Evolutionary conservation across 2,888 invertebrate species (phyloP), one percentile per base, ranked within the genome.

Genomic region (Drosophila merina): DNA sequence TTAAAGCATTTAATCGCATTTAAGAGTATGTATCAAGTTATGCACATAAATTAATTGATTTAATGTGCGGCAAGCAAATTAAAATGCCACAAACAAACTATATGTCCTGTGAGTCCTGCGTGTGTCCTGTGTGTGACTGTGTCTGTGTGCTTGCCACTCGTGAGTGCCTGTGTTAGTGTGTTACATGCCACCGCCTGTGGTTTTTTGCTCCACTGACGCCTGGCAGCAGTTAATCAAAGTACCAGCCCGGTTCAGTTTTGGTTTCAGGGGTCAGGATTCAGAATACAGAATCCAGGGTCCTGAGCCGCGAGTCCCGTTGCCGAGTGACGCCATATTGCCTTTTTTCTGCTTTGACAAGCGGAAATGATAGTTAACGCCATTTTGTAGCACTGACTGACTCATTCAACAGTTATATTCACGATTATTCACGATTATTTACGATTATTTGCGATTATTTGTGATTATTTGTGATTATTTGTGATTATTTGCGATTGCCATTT

Each of bases 1-100:
- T 42, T 55, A 26, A 52, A 60, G 63, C 71, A 82, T 74, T 85
- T 79, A 76, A 69, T 49, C 55, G 42, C 56, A 58, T 66, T 72
- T 78, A 56, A 59, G 45, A 51, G 55, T 44, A 44, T 69, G 56
- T 52, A 52, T 72, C 67, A 59, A 62, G 63, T 67, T 77, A 75
- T 80, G 84, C 69, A 49, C 73, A 84, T 81, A 71, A 84, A 80
- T 84, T 73, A 73, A 77, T 72, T 73, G 67, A 69, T 76, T 78
- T 68, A 69, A 72, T 69, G 77, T 54, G 47, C 60, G 72, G 54
- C 68, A 55, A 50, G 70, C 57, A 56, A 79, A 74, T 77, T 71
- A 68, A 66, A 77, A 72, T 54, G 50, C 66, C 50, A 42, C 38
- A 64, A 78, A 69, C 57, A 75, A 10, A 38, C 50, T 25, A 20